Base-by-base conservation (phyloP, 1,140 invertebrate genomes). In the Trachelipus rathkii region DNA sequence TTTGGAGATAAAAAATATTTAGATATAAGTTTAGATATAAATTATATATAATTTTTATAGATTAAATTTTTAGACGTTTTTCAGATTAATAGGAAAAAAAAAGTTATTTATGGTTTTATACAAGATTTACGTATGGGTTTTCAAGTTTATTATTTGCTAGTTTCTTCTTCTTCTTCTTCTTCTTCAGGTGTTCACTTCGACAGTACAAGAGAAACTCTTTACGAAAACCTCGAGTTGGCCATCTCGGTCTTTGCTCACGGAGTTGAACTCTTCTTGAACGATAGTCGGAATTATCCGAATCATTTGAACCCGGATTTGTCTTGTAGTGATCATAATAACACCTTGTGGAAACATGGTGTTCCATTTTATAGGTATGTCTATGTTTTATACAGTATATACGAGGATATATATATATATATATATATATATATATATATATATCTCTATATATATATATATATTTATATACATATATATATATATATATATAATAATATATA, bases 181-280 rank as follows among this genome's bases (percentile, higher is more conserved):
- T 73, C 83, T 84, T 0, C 85, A 95, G 92, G 92, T 75, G 93
- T 96, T 0, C 93, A 96, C 84, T 96, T 95, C 82, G 94, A 96
- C 83, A 95, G 94, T 24, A 92, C 91, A 68, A 91, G 90, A 75
- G 87, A 89, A 0, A 91, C 91, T 33, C 84, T 96, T 9, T 91
- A 93, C 75, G 90, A 90, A 78, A 93, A 95, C 84, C 94, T 96
- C 50, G 91, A 92, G 0, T 93, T 92, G 15, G 93, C 93, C 5
- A 92, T 96, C 33, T 93, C 94, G 84, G 93, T 96, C 70, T 95
- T 94, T 84, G 93, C 93, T n/a, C 92, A 95, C 81, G 95, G 93
- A 0, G 92, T 95, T 0, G 93, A 96, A 84, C 90, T 75, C 19
- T 79, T 76, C 11, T 50, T 79, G 24, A 79, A 79, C 72, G 68